phyloP scores from a whole-genome alignment of 2,888 invertebrate species.

The Notodonta dromedarius region DNA sequence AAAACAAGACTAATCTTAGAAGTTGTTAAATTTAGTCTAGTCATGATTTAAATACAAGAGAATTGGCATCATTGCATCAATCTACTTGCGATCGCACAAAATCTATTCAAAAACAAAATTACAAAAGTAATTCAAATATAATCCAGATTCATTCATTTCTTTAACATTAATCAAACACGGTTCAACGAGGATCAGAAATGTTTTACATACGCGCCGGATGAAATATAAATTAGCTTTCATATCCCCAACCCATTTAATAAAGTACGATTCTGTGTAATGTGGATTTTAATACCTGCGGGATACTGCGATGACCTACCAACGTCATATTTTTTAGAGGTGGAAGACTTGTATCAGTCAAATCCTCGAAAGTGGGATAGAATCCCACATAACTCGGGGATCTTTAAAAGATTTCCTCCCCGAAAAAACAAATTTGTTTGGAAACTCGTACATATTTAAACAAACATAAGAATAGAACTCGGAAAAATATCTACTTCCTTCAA shows the following conservation, averaged over 20 bases:
- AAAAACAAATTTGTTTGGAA: too few relatives aligned
- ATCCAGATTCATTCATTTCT: neutral
- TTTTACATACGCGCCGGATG: conserved; percentile 19
- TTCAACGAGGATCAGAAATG: conserved; percentile 9
- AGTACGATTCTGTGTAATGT: conserved; percentile 22
- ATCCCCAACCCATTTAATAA: conserved; percentile 31
- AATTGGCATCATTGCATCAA: too few relatives aligned
- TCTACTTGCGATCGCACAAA: neutral
- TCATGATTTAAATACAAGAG: too few relatives aligned
- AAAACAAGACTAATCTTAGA: too few relatives aligned
- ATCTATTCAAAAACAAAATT: neutral
- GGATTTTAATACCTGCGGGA: conserved; percentile 33
- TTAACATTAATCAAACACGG: neutral
- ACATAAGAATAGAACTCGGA: too few relatives aligned
- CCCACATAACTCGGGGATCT: too few relatives aligned
- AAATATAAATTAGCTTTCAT: conserved; percentile 36
- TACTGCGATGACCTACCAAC: conserved; percentile 8
- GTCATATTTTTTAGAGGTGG: neutral
- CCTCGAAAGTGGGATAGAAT: too few relatives aligned
- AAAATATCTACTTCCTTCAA: too few relatives aligned
- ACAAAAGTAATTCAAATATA: neutral
- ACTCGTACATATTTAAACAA: too few relatives aligned
- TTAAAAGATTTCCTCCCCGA: too few relatives aligned
- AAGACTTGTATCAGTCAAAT: too few relatives aligned
- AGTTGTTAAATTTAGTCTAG: too few relatives aligned